Conservation (phyloP, 2,113 vertebrate species). For the Muntiacus muntjak region DNA sequence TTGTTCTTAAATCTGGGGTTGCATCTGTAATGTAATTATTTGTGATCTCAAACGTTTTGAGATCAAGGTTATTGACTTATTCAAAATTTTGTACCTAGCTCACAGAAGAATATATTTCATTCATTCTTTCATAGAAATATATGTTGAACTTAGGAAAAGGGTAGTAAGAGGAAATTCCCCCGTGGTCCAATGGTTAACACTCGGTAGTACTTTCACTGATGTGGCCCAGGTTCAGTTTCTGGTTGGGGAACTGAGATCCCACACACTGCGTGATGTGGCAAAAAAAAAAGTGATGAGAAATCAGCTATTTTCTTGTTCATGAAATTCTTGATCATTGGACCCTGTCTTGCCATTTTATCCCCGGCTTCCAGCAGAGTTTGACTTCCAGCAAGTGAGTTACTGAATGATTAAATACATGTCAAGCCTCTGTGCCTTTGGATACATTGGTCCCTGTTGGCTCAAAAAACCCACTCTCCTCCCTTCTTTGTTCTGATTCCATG, state of each 20-base stretch:
- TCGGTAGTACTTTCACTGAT: background rate
- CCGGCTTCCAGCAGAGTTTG: background rate
- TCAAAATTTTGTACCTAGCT: background rate
- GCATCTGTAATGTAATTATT: background rate
- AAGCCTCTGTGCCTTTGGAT: background rate
- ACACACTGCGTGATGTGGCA: background rate
- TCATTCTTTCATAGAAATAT: slow-evolving; percentile 24
- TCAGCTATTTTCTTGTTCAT: background rate
- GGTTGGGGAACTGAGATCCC: background rate
- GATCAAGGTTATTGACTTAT: background rate
- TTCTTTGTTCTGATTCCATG: background rate
- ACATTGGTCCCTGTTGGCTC: background rate
- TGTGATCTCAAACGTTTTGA: background rate
- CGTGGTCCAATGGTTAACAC: background rate
- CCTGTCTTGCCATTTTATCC: background rate
- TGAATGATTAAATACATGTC: background rate
- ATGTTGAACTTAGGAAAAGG: background rate
- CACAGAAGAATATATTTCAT: background rate
- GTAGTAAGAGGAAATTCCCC: background rate
- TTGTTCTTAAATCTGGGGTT: slow-evolving; percentile 6
- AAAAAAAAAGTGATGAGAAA: background rate
- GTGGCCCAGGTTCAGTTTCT: background rate
- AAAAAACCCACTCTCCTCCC: background rate
- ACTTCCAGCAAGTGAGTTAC: background rate
- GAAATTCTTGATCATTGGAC: background rate